Percentiles rank a stretch among this genome's conserved stretches.
Conservation (phyloP, 2,888 invertebrate species). For the Molanna angustata region DNA sequence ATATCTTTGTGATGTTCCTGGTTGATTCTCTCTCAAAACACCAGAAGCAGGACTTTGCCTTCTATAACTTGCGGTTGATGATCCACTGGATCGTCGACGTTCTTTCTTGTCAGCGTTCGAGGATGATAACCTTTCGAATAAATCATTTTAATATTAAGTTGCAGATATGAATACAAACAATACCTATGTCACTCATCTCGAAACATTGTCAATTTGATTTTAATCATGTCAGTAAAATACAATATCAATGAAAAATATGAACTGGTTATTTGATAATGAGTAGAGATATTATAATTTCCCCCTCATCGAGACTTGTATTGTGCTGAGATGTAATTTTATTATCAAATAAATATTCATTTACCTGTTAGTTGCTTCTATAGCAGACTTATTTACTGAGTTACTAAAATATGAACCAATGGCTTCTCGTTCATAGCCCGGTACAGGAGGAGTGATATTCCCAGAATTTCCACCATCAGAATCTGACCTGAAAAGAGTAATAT, state of each 20-base stretch:
- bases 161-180: too few relatives aligned
- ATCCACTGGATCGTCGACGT: slow-evolving; percentile 18
- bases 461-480: slow-evolving; percentile 24
- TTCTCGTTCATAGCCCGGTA: slow-evolving; percentile 31
- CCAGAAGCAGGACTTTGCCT: slow-evolving; percentile 29
- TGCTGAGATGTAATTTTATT: too few relatives aligned
- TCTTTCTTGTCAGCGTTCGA: slow-evolving; percentile 23
- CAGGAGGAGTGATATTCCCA: slow-evolving; percentile 27
- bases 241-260: too few relatives aligned
- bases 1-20: slow-evolving; percentile 35
- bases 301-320: too few relatives aligned
- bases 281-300: too few relatives aligned
- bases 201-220: too few relatives aligned
- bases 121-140: too few relatives aligned
- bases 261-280: too few relatives aligned
- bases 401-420: slow-evolving; percentile 30
- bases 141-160: too few relatives aligned
- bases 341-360: background rate
- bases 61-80: slow-evolving; percentile 15
- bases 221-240: too few relatives aligned
- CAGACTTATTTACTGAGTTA: slow-evolving; percentile 24
- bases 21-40: slow-evolving; percentile 37
- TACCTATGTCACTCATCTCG: too few relatives aligned
- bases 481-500: slow-evolving; percentile 16
- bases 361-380: background rate